Conservation (phyloP, 2,797 vertebrate genomes). For the Coranthus polyacanthus region DNA sequence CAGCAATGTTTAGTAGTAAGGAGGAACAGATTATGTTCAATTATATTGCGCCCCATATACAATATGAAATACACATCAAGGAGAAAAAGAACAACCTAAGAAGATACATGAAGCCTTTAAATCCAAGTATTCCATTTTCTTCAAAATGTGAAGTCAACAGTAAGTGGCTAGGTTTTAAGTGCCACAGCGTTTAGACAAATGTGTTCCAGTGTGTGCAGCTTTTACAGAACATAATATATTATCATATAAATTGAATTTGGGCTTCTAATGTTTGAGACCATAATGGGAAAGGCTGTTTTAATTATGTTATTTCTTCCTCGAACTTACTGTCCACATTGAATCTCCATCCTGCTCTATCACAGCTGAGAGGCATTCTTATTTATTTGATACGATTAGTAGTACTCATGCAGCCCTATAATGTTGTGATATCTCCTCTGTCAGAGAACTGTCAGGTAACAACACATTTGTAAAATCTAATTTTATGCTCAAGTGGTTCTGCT, state of each 20-base stretch:
- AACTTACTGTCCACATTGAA: slow-evolving; percentile 68
- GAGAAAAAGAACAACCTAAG: background rate
- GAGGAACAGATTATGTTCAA: background rate
- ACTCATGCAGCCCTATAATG: slow-evolving; percentile 82
- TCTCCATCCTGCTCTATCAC: slow-evolving; percentile 64
- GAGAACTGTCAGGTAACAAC: slow-evolving; percentile 89
- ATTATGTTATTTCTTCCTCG: slow-evolving; percentile 76
- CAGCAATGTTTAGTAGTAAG: background rate
- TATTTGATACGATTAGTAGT: slow-evolving; percentile 86
- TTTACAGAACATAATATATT: slow-evolving; percentile 67
- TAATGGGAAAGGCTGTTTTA: slow-evolving; percentile 79
- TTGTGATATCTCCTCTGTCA: slow-evolving; percentile 86
- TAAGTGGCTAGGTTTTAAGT: slow-evolving; percentile 27
- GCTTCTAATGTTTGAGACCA: slow-evolving; percentile 74
- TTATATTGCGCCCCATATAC: too few relatives aligned
- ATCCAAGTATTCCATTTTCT: slow-evolving; percentile 6
- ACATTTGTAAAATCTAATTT: slow-evolving; percentile 92
- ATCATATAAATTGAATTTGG: slow-evolving; percentile 82
- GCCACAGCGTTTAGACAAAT: slow-evolving; percentile 45
- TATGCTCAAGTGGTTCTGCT: slow-evolving; percentile 90
- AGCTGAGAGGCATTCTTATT: slow-evolving; percentile 80
- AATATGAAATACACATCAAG: background rate
- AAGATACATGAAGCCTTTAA: background rate
- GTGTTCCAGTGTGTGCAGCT: slow-evolving; percentile 47
- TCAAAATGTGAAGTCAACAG: slow-evolving; percentile 27